These are phyloP conservation scores for Liopterus haemorrhoidalis DNA, from an alignment of 2,888 invertebrate species.

Conservation along the genomic window DNA sequence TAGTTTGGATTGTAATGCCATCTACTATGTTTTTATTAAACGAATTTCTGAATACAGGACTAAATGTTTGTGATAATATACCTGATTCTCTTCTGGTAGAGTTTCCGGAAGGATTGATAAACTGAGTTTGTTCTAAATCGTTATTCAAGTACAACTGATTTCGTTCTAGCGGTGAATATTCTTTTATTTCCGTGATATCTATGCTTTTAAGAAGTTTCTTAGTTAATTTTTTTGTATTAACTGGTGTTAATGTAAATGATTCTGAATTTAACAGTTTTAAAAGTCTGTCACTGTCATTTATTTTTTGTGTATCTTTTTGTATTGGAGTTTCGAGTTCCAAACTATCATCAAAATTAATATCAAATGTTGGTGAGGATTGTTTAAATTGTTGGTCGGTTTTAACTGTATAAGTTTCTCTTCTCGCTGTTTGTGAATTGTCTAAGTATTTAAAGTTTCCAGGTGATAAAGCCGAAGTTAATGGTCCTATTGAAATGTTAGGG, in stretches of 20 bases:
- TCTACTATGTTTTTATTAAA: too few relatives aligned
- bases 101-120: too few relatives aligned
- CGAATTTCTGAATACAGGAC: too few relatives aligned
- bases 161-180: too few relatives aligned
- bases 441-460: slow-evolving; percentile 9
- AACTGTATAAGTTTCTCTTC: slow-evolving; percentile 24
- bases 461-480: slow-evolving; percentile 7
- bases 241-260: background rate
- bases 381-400: background rate
- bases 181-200: slow-evolving; percentile 21
- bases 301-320: slow-evolving; percentile 2
- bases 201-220: slow-evolving; percentile 28
- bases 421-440: slow-evolving; percentile 14
- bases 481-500: slow-evolving; percentile 1
- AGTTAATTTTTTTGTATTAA: slow-evolving; percentile 5
- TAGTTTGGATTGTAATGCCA: too few relatives aligned
- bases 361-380: background rate
- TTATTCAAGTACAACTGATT: too few relatives aligned
- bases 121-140: too few relatives aligned
- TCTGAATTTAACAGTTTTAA: too few relatives aligned
- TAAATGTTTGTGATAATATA: too few relatives aligned
- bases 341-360: slow-evolving; percentile 31
- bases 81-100: too few relatives aligned
- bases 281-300: background rate
- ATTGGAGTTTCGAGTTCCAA: slow-evolving; percentile 23